Base-by-base conservation (phyloP, 1,140 invertebrate genomes). In the Onthophagus taurus region DNA sequence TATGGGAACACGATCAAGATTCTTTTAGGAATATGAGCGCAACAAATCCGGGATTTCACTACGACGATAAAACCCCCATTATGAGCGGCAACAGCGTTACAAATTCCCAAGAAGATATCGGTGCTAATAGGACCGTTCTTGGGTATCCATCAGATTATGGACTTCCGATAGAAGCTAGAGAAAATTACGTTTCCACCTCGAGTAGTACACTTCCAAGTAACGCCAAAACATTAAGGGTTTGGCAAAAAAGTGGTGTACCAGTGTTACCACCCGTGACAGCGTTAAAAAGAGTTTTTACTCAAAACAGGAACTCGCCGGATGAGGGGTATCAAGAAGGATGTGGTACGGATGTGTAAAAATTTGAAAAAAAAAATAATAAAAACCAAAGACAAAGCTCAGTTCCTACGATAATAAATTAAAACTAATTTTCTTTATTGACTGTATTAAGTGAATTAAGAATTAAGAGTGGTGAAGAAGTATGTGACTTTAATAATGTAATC, bases 311-410 rank as follows among this genome's bases (percentile, higher is more conserved):
- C 62, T 85, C 85, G 1, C 84, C 85, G 12, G 89, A 92, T 58
- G 88, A 92, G 64, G 85, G 87, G 12, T 92, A 89, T 57, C 88
- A 90, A 61, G 89, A 92, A 68, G 86, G 86, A 47, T 89, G 86
- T 62, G 88, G 86, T 30, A 91, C 88, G 14, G 88, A 92, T 65
- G 89, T 92, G 59, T 92, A 76, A 75, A 35, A 19, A 21, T 23
- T 24, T 41, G 17, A 6, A 29, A 41, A 17, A 13, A 26, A 8
- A 18, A 18, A 43, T 43, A 13, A 31, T 43, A n/a, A n/a, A n/a
- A n/a, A 43, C 41, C 41, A 43, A 43, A 43, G 41, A 43, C 29
- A 33, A n/a, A n/a, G n/a, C n/a, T 31, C 20, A 31, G 41, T 43
- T 43, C 41, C 41, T 43, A 43, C 24, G 16, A 19, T 41, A 21